Base-by-base conservation (phyloP, 2,888 invertebrate genomes). In the Dendrolimus pini region DNA sequence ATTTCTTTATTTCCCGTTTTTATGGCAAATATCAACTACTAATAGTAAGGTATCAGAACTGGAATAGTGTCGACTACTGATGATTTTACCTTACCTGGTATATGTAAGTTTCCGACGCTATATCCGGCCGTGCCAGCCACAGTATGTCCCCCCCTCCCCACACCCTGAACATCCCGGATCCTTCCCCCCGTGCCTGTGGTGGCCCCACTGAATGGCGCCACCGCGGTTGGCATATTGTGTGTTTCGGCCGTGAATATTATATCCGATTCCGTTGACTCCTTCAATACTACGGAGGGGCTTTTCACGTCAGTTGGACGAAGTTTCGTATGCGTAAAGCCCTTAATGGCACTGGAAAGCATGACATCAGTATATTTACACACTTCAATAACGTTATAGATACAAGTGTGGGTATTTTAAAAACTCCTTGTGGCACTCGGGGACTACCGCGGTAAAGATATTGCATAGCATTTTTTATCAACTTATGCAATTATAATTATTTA, bases 221-320 rank as follows among this genome's bases (percentile, higher is more conserved):
- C 98, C 0, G 98, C 98, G 0, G 98, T 98, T 1, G 98, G 98
- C 92, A 99, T 99, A 81, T 99, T 99, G 84, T 99, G 99, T 0
- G 99, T 99, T 89, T 99, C 99, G 0, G 99, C 99, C 0, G 99
- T 99, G 78, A 99, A 99, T 73, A 98, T 97, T 53, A 99, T 94
- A 83, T 99, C 97, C 0, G 96, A 95, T 13, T 94, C 92, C 0
- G 93, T 89, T 10, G 85, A 76, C 54, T 92, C 84, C 58, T 92
- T 79, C 58, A 94, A 92, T 1, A 96, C 91, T 62, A 89, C 85
- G 1, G 94, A 92, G 0, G 98, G 94, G 0, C 74, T 83, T 54
- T 82, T 77, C 3, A 91, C 85, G 60, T 92, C 86, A 1, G 77
- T 80, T 0, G 98, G 97, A 14, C 93, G 88, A 41, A 98, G 81